Evolutionary conservation across 2,888 invertebrate genomes (phyloP), one percentile per base, ranked within the genome.

Genomic region (Phasia obesa): DNA sequence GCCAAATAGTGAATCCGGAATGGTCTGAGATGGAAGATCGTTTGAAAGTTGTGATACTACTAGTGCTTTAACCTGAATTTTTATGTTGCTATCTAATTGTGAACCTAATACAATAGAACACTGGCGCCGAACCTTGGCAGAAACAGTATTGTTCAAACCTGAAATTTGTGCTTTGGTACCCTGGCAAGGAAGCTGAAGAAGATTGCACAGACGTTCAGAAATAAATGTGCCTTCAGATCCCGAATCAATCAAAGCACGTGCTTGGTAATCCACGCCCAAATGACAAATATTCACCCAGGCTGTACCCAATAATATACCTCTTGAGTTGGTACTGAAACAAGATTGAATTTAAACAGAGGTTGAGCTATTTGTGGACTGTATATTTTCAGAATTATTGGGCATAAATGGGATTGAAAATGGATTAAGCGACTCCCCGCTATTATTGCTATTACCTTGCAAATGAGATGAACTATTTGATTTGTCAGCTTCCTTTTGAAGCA

Each of bases 201-300:
- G 38, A 27, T 60, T 57, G 2, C 35, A 57, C 9, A 79, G 9
- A 0, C 62, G 51, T 6, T 74, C 74, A 0, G 74, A 69, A 38
- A 74, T 62, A 31, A 80, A 69, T 5, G 74, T 67, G 1, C 53
- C 74, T 47, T 80, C 80, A 5, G 80, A 67, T 4, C 73, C 73
- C 0, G 79, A 74, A 15, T 79, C 73, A 13, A 79, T 60, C 9
- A 79, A 25, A 6, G 80, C 60, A 0, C 74, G 13, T 2, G 53
- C 64, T 11, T 17, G 44, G 59, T 73, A 71, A n/a, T 11, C 7
- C 1, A 65, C n/a, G 2, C 19, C 49, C 1, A 13, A 17, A 13
- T 57, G 25, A 2, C 49, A 51, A 2, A 80, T 17, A 19, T 53
- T 13, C 3, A 71, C 64, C 17, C 71, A 1, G 9, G 78, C 78